A percentile compares a stretch with the other conserved stretches of the same genome.
These are phyloP conservation scores for Haemorhous mexicanus DNA, from an alignment of 2,113 vertebrate species.

Conservation along the genomic window DNA sequence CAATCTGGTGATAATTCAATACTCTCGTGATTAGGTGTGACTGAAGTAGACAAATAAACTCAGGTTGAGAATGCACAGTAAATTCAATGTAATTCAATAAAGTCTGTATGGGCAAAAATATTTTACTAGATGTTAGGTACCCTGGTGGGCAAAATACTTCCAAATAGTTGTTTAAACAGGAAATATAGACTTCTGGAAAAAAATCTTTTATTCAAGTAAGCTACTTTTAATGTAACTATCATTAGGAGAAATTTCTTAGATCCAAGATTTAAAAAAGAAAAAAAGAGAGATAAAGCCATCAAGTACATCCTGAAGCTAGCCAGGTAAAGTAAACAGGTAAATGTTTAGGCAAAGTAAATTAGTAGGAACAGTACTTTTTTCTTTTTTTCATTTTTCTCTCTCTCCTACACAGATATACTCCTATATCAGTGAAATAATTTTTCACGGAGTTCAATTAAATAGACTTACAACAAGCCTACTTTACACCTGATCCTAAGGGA, in stretches of 20 bases:
- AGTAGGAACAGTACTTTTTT: not conserved
- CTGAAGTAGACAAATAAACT: not conserved
- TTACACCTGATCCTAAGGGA: not conserved
- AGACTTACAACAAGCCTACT: not conserved
- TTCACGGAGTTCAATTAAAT: not conserved
- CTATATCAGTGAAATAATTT: not conserved
- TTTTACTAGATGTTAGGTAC: not conserved
- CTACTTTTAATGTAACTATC: not conserved
- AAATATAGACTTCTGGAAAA: not conserved
- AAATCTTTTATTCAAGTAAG: not conserved
- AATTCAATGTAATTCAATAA: not conserved
- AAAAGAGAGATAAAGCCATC: not conserved
- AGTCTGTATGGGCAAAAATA: not conserved
- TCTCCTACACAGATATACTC: not conserved
- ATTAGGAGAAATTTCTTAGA: not conserved
- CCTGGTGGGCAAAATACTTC: not conserved
- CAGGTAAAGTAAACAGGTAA: not conserved
- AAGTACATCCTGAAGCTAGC: not conserved
- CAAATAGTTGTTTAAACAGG: not conserved
- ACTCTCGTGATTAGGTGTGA: not conserved
- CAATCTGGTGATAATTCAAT: not conserved
- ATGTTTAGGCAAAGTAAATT: not conserved
- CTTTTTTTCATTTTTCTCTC: not conserved
- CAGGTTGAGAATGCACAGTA: not conserved
- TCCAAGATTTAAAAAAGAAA: not conserved